Evolutionary conservation across 2,797 vertebrate species (phyloP).

Genomic region (Muraenolepis orangiensis): DNA sequence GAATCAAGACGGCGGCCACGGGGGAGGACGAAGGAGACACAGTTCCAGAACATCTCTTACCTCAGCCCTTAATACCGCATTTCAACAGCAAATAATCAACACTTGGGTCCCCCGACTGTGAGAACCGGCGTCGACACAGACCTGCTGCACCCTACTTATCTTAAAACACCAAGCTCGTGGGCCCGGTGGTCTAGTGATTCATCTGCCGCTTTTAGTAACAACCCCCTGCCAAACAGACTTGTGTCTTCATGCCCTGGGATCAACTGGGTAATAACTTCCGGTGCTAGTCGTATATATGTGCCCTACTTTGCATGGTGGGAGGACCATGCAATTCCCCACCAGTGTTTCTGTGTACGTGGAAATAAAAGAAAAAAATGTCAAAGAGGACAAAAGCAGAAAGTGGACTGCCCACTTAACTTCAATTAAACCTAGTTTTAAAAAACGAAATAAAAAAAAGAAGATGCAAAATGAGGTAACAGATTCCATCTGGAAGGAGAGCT

Average conservation of each 20-base stretch:
- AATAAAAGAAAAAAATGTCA: background rate
- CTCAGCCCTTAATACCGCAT: slow-evolving; percentile 5
- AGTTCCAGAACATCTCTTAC: background rate
- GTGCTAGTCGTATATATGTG: background rate
- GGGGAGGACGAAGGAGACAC: background rate
- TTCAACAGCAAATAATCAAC: background rate
- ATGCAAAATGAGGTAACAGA: background rate
- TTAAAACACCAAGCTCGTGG: background rate
- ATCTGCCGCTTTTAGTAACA: background rate
- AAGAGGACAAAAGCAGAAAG: background rate
- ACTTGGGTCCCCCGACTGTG: background rate
- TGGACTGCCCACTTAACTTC: background rate
- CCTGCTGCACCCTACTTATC: background rate
- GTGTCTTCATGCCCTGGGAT: background rate
- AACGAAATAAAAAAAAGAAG: no score
- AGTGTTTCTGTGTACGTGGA: background rate
- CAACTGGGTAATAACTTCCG: no score
- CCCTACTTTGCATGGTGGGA: background rate
- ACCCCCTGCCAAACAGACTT: background rate
- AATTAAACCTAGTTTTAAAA: background rate
- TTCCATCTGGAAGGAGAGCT: background rate
- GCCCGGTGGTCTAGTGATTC: background rate
- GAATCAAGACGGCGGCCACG: slow-evolving; percentile 11
- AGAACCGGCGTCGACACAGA: background rate
- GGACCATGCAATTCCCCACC: background rate